Percentiles rank a stretch among this genome's conserved stretches.
Evolutionary conservation across 2,888 invertebrate genomes (phyloP).

Genomic region (Andrena bicolor): DNA sequence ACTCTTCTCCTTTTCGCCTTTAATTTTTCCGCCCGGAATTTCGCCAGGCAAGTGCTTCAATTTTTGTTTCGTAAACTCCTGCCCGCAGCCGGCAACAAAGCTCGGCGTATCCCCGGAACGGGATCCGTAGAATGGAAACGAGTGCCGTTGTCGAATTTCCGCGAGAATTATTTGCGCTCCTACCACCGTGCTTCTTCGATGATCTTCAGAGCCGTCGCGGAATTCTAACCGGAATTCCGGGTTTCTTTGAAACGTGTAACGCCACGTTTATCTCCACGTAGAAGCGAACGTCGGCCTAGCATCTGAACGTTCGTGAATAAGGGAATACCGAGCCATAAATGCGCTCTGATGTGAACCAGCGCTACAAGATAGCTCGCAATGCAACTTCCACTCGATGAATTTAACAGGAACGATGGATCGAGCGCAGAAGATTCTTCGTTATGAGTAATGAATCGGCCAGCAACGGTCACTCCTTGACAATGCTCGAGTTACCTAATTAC

Average conservation of each 20-base stretch:
- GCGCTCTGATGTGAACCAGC: conserved; percentile 16
- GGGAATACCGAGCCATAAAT: conserved; percentile 7
- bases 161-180: neutral
- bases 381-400: conserved; percentile 20
- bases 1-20: conserved; percentile 6
- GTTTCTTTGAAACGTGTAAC: neutral
- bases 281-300: conserved; percentile 23
- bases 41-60: conserved; percentile 20
- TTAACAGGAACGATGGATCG: neutral
- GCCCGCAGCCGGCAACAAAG: conserved; percentile 16
- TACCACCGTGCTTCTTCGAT: neutral
- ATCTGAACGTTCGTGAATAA: conserved; percentile 25
- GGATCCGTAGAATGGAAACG: conserved; percentile 17
- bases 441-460: conserved; percentile 1
- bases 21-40: conserved; percentile 37
- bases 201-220: neutral
- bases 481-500: neutral
- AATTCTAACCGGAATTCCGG: neutral
- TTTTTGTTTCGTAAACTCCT: conserved; percentile 24
- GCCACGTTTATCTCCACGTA: conserved; percentile 2
- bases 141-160: neutral
- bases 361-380: neutral
- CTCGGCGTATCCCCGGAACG: conserved; percentile 22
- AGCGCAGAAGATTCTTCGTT: conserved; percentile 17
- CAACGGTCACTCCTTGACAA: conserved; percentile 14